Conservation (phyloP, 2,113 vertebrate species). For the Pagrus major region DNA sequence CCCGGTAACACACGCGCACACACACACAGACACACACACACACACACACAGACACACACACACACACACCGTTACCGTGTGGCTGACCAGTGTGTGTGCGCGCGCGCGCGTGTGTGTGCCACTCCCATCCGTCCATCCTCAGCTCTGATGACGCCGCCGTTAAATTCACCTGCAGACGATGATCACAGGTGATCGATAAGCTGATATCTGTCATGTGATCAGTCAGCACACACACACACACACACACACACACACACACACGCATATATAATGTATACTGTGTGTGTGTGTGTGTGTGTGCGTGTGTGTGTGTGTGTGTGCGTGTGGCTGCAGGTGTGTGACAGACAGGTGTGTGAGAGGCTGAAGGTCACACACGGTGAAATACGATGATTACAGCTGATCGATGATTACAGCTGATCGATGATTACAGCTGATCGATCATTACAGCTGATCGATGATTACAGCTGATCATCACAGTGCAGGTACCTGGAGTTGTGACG, state of each 20-base stretch:
- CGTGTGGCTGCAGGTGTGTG: no score
- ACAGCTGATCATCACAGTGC: no score
- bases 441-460: no score
- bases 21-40: background rate
- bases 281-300: background rate
- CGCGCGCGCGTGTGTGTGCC: background rate
- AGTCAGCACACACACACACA: background rate
- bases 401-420: no score
- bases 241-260: background rate
- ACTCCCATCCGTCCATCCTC: constrained; percentile 49
- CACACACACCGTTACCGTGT: background rate
- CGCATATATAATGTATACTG: no score
- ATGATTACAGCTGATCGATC: no score
- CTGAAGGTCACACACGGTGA: no score
- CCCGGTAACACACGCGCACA: constrained; percentile 46
- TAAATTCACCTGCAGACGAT: constrained; percentile 17
- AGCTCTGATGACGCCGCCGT: background rate
- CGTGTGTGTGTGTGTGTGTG: background rate
- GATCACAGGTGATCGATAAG: constrained; percentile 15
- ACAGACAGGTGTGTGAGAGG: no score
- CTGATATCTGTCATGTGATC: background rate
- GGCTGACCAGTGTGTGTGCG: background rate
- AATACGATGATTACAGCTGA: no score
- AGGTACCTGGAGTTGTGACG: no score
- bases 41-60: background rate